Base-by-base conservation (phyloP, 2,888 invertebrate species). In the Leptarthrus brevirostris region DNA sequence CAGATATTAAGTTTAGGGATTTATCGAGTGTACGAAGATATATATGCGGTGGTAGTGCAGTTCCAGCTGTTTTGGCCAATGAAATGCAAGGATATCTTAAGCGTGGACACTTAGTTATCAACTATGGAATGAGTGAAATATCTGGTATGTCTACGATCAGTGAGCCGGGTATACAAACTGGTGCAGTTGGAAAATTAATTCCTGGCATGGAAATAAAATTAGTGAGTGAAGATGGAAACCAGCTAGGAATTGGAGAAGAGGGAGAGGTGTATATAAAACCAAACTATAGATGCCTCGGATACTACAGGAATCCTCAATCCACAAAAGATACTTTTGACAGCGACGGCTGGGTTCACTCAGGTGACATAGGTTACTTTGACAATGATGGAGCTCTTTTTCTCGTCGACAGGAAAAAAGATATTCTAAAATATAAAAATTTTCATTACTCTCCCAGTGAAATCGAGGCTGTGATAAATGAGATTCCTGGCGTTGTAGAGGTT, bases 341-440 rank as follows among this genome's bases (percentile, higher is more conserved):
- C 20, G 81, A 85, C 52, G 83, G 82, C 47, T 85, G 83, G 83
- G 80, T 81, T 14, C 81, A 81, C 30, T 82, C 84, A 18, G 85
- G 84, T 2, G 85, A 85, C 77, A 77, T 84, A 78, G 85, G 85
- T 16, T 82, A 82, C 75, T 82, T 85, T 64, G 85, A 85, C 72
- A 78, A 81, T 36, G 82, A 83, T 64, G 83, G 83, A 53, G 81
- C 78, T 76, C 49, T 84, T 30, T 79, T 80, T 77, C 78, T 83
- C 5, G 78, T 80, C 10, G 84, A 81, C 70, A 80, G 85, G 2
- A 82, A 80, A 24, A 79, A 79, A 24, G 84, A 85, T 58, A 77
- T 81, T 24, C 56, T 84, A 4, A 80, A 81, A 70, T 83, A 81
- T 74, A 81, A 82, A 36, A 81, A 81, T 61, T 81, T 80, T 75